Percentiles rank a stretch among this genome's conserved stretches.
These are phyloP conservation scores for Cremastinae sp. DNA, from an alignment of 2,888 invertebrate genomes.

Conservation along the genomic window DNA sequence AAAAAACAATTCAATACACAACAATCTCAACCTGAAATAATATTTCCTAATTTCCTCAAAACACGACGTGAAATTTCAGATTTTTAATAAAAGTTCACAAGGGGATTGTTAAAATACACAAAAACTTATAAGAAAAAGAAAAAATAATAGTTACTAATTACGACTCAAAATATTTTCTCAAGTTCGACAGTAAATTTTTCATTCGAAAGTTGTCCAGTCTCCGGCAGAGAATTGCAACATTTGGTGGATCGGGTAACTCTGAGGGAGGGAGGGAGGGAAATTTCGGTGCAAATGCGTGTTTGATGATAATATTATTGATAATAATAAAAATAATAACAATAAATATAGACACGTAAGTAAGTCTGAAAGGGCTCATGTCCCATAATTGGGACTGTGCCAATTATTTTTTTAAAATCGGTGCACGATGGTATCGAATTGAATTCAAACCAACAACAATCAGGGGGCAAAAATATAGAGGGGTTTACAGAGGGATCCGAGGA, in stretches of 20 bases:
- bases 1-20: neutral
- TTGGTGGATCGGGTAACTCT: neutral
- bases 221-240: constrained; percentile 9
- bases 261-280: constrained; percentile 14
- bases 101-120: no score
- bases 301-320: constrained; percentile 31
- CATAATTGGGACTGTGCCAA: constrained; percentile 74
- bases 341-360: constrained; percentile 11
- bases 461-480: constrained; percentile 61
- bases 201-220: constrained; percentile 17
- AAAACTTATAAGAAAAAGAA: no score
- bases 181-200: neutral
- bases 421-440: constrained; percentile 68
- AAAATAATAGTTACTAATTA: neutral
- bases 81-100: no score
- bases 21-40: no score
- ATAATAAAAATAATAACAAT: neutral
- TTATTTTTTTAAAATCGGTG: constrained; percentile 71
- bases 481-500: constrained; percentile 37
- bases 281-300: constrained; percentile 40
- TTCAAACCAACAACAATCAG: constrained; percentile 73
- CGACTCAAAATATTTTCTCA: neutral
- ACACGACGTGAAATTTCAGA: no score
- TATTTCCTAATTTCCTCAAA: no score
- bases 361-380: constrained; percentile 54